A percentile compares a stretch with the other conserved stretches of the same genome.
phyloP scores from a whole-genome alignment of 2,113 vertebrate genomes.

The Dermatemys mawii region DNA sequence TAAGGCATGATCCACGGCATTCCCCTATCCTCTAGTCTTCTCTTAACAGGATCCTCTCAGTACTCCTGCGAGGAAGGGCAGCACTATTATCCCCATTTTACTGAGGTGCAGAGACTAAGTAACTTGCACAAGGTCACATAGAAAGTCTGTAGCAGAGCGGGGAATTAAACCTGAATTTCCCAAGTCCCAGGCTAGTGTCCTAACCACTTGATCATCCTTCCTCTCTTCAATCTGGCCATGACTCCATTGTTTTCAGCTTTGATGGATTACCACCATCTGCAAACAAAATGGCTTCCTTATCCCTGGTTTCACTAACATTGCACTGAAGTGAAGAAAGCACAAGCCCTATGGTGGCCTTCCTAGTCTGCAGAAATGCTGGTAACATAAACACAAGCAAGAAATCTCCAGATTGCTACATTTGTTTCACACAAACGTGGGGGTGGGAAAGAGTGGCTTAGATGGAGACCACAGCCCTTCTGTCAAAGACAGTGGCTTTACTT shows the following conservation, averaged over 20 bases:
- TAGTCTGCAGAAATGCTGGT: neutral
- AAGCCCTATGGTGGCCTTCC: neutral
- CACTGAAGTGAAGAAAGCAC: neutral
- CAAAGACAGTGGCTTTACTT: neutral
- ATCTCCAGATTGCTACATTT: neutral
- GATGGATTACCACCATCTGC: neutral
- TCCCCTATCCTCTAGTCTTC: neutral
- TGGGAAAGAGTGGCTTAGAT: neutral
- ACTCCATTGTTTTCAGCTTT: neutral
- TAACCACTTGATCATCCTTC: neutral
- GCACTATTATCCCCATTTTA: neutral
- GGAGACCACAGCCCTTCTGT: neutral
- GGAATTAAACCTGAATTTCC: neutral
- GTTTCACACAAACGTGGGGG: neutral
- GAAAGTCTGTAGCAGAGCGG: neutral
- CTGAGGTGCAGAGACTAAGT: neutral
- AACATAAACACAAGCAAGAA: neutral
- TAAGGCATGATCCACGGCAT: neutral
- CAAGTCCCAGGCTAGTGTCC: neutral
- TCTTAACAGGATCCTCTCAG: neutral
- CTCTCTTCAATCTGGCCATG: neutral
- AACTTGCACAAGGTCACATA: neutral
- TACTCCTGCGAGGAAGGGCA: no score
- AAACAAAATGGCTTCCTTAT: neutral
- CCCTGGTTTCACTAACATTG: neutral